Evolutionary conservation across 2,888 invertebrate species (phyloP), one percentile per base, ranked within the genome.

Genomic region (Spodoptera picta): DNA sequence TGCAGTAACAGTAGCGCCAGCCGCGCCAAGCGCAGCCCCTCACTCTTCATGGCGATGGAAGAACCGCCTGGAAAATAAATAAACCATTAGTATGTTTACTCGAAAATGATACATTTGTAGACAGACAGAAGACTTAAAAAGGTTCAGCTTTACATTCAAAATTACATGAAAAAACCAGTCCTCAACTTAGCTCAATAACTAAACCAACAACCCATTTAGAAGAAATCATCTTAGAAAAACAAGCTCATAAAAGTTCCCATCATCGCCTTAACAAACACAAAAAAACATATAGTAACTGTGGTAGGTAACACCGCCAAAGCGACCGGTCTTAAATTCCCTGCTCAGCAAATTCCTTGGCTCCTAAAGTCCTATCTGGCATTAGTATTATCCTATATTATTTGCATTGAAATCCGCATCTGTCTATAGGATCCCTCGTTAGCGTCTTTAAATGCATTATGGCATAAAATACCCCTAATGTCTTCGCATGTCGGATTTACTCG

Each of bases 1-100:
- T 94, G 94, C 65, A 94, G 72, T 77, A 93, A 80, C 61, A 94
- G 80, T 73, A 94, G 81, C 84, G 89, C 90, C 73, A 93, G 87
- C 87, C 86, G 92, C 90, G 93, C 92, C 73, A 90, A 77, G 87
- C 92, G 91, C 88, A 92, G 90, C 88, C 88, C 87, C 73, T 89
- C 91, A 80, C 89, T 88, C 86, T 83, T 88, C 94, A 94, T 94
- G 67, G 79, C 87, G 88, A 84, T 79, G 79, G 64, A 75, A 77
- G 64, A 75, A 77, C 84, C 84, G 84, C 85, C 93, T 93, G 87
- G 5, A 81, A 83, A 4, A 51, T 31, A 75, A 2, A 1, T 43
- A 49, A 5, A 11, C 0, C 14, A 46, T 71, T 49, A 65, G 4
- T 31, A 36, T 0, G 45, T 48, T 23, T 31, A 27, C 41, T 49